A percentile compares a stretch with the other conserved stretches of the same genome.
Evolutionary conservation across 2,113 vertebrate genomes (phyloP).

Genomic region (Rafetus swinhoei): DNA sequence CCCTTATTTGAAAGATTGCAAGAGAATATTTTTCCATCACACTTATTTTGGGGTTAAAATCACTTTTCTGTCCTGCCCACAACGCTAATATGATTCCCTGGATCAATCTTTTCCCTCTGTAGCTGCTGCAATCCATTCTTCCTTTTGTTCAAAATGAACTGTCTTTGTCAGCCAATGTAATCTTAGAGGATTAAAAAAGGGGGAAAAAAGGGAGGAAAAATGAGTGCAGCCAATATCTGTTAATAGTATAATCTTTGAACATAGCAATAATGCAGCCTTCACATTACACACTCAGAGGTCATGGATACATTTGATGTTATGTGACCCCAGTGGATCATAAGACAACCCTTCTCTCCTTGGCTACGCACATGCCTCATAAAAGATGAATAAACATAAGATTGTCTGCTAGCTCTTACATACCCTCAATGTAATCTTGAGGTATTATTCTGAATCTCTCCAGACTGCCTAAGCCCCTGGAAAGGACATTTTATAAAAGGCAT

Average conservation of each 20-base stretch:
- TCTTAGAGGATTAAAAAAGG: background rate
- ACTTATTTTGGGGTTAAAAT: background rate
- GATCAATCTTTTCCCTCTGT: background rate
- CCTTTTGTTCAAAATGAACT: background rate
- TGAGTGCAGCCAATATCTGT: background rate
- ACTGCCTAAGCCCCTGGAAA: slow-evolving; percentile 20
- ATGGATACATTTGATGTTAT: background rate
- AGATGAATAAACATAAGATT: slow-evolving; percentile 58
- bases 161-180: background rate
- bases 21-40: background rate
- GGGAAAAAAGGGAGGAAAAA: background rate
- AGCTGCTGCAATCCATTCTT: fast-evolving
- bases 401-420: background rate
- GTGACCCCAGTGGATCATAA: background rate
- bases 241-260: background rate
- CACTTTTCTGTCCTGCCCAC: background rate
- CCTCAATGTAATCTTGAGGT: slow-evolving; percentile 19
- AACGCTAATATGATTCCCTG: background rate
- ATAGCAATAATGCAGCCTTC: background rate
- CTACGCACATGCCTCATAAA: background rate
- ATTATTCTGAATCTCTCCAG: slow-evolving; percentile 42
- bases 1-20: background rate
- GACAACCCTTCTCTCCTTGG: slow-evolving; percentile 18
- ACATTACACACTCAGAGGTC: slow-evolving; percentile 10
- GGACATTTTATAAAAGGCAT: slow-evolving; percentile 37